Conservation (phyloP, 2,797 vertebrate species). For the Syngnathus rostellatus region DNA sequence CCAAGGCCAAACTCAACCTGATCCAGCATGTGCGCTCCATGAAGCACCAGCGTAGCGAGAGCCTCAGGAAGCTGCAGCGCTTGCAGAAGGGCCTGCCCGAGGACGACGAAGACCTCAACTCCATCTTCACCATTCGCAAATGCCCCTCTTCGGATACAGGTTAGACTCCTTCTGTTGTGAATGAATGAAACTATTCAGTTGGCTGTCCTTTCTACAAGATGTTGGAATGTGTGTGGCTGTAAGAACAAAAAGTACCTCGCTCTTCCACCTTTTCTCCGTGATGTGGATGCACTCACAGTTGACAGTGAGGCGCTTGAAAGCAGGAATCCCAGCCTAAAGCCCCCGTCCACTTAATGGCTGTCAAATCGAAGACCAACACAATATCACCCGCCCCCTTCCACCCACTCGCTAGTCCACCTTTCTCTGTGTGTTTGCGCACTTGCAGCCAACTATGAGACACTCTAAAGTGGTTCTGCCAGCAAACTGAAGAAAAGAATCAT, state of each 20-base stretch:
- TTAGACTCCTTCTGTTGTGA: conserved; percentile 52
- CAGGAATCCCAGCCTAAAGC: too few relatives aligned
- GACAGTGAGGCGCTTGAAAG: neutral
- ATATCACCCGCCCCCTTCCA: too few relatives aligned
- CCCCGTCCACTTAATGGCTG: too few relatives aligned
- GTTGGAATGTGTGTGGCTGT: neutral
- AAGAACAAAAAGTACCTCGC: too few relatives aligned
- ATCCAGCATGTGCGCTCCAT: conserved; percentile 98
- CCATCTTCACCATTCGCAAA: conserved; percentile 97
- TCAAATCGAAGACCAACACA: too few relatives aligned
- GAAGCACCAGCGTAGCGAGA: conserved; percentile 97
- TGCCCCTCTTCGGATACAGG: conserved; percentile 84
- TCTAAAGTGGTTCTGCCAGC: neutral
- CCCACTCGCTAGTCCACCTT: too few relatives aligned
- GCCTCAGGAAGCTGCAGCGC: conserved; percentile 93
- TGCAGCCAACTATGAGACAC: neutral
- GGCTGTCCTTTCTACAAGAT: neutral
- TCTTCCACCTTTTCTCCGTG: neutral
- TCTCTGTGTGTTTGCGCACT: too few relatives aligned
- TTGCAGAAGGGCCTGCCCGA: conserved; percentile 94
- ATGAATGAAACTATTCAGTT: neutral
- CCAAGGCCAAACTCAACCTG: conserved; percentile 98
- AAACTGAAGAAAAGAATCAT: too few relatives aligned
- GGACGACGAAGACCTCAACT: conserved; percentile 87
- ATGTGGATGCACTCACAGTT: neutral